Conservation (phyloP, 2,888 invertebrate genomes). For the Icerya purchasi region DNA sequence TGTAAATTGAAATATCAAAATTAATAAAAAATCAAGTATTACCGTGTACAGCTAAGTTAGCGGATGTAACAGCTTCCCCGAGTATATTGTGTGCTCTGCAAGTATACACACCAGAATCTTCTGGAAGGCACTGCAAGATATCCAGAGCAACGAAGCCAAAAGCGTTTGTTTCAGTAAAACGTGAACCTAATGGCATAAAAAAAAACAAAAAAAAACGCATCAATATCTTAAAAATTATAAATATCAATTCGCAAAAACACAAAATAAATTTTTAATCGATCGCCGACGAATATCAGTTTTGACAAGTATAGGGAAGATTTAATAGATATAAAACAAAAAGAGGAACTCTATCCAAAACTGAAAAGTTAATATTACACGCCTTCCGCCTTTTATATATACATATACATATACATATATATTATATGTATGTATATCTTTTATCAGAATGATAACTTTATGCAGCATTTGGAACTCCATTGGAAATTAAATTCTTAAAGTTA, state of each 20-base stretch:
- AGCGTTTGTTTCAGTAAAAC: conserved; percentile 88
- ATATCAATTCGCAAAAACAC: no score
- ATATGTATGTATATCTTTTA: no score
- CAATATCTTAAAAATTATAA: no score
- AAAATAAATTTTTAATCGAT: not conserved
- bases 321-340: no score
- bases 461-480: no score
- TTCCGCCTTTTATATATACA: no score
- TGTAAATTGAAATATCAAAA: no score
- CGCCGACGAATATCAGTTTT: not conserved
- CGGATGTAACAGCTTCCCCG: conserved; percentile 83
- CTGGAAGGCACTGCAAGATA: conserved; percentile 83
- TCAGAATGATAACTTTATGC: no score
- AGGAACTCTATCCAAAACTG: no score
- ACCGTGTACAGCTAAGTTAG: conserved; percentile 61
- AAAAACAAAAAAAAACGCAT: not conserved
- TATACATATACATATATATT: no score
- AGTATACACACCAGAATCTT: conserved; percentile 90
- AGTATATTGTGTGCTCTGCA: conserved; percentile 76
- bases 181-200: conserved; percentile 35
- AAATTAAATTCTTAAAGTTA: no score
- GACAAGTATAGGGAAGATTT: not conserved
- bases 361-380: no score
- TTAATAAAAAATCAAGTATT: conserved; percentile 19
- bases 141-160: conserved; percentile 95